phyloP scores from a whole-genome alignment of 2,888 invertebrate species.

The Opisthograptis luteolata region DNA sequence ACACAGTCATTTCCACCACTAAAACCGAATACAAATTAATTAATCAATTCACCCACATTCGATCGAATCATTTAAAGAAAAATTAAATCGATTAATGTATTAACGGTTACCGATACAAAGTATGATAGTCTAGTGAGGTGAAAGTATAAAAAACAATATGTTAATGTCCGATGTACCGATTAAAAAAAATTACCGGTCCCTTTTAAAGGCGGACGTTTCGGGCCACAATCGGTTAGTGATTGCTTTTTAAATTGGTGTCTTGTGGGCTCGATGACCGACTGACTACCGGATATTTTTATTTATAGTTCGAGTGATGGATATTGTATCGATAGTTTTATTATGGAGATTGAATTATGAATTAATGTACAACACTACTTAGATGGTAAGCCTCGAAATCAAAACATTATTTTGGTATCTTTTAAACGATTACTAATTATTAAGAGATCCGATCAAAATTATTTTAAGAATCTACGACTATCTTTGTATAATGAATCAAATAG shows the following conservation, averaged over 20 bases:
- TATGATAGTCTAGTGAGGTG: slow-evolving; percentile 53
- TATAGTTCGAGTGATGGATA: slow-evolving; percentile 49
- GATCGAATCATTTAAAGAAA: slow-evolving; percentile 29
- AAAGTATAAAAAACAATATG: slow-evolving; percentile 68
- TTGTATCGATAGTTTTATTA: slow-evolving; percentile 21
- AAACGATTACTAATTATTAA: too few species aligned
- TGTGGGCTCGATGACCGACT: slow-evolving; percentile 50
- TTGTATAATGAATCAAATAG: too few species aligned
- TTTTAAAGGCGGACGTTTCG: slow-evolving; percentile 68
- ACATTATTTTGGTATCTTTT: too few species aligned
- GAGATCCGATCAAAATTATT: too few species aligned
- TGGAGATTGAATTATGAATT: slow-evolving; percentile 11
- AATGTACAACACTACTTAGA: too few species aligned
- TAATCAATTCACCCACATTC: slow-evolving; percentile 4
- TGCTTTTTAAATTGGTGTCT: slow-evolving; percentile 75
- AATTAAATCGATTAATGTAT: slow-evolving; percentile 31
- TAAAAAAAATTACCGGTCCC: slow-evolving; percentile 64
- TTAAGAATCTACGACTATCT: too few species aligned
- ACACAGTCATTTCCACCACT: slow-evolving; percentile 3
- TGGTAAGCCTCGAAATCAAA: too few species aligned
- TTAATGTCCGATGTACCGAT: slow-evolving; percentile 67
- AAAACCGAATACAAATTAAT: slow-evolving; percentile 12
- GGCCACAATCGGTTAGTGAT: slow-evolving; percentile 68
- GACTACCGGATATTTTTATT: slow-evolving; percentile 63
- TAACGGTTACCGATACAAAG: slow-evolving; percentile 30